Conservation (phyloP, 2,113 vertebrate genomes). For the Zosterops lateralis region DNA sequence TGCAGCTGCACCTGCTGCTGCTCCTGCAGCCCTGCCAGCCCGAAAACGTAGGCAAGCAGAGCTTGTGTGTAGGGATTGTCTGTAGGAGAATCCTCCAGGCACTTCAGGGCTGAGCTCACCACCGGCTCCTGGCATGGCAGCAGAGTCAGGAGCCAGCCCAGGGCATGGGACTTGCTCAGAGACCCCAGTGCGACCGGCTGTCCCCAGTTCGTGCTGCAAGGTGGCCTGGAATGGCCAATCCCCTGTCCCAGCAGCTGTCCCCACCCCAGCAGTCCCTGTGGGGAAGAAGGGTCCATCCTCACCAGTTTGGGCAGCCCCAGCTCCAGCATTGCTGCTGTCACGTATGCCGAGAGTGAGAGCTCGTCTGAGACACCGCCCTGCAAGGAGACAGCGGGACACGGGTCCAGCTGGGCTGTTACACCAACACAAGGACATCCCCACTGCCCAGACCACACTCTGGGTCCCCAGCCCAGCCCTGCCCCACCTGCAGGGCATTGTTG, state of each 20-base stretch:
- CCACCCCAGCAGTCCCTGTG: background rate
- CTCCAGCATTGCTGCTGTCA: constrained; percentile 9
- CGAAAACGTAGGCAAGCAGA: background rate
- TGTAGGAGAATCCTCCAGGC: background rate
- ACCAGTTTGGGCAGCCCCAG: background rate
- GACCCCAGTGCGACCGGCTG: too few relatives aligned
- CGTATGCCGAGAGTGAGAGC: background rate
- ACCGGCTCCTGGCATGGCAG: background rate
- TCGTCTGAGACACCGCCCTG: background rate
- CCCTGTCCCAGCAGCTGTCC: background rate
- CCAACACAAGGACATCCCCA: background rate
- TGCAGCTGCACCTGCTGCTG: background rate
- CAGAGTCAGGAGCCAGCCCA: background rate
- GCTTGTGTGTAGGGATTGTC: background rate
- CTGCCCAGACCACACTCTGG: fast-evolving
- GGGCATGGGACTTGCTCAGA: fast-evolving
- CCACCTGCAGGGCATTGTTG: constrained; percentile 66
- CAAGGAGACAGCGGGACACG: fast-evolving
- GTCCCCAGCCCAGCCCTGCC: background rate
- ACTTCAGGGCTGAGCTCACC: constrained; percentile 7
- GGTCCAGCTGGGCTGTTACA: fast-evolving
- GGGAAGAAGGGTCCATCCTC: background rate
- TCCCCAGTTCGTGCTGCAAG: fast-evolving
- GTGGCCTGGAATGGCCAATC: background rate
- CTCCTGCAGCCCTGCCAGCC: background rate